These are phyloP conservation scores for Nymphalis io DNA, from an alignment of 1,140 invertebrate genomes.

Conservation along the genomic window DNA sequence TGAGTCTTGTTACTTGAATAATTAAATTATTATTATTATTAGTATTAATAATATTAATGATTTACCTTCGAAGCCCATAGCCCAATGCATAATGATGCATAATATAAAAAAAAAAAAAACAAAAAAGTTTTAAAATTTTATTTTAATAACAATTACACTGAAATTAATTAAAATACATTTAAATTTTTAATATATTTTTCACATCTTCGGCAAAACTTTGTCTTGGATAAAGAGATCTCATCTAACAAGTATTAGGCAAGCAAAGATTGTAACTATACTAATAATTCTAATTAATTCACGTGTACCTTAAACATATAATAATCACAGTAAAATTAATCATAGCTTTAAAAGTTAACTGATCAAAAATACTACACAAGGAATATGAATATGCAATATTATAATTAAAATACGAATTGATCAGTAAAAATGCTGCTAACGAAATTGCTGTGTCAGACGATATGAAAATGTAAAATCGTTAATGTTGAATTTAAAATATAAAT, in stretches of 20 bases:
- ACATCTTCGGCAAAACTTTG: not conserved
- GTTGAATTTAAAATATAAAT: not conserved
- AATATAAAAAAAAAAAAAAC: not conserved
- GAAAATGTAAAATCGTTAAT: too few relatives aligned
- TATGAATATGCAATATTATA: too few relatives aligned
- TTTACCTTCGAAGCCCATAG: too few relatives aligned
- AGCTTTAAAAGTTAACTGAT: conserved; percentile 2
- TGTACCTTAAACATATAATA: not conserved
- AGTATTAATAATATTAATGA: too few relatives aligned
- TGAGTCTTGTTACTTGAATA: too few relatives aligned
- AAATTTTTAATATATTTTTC: not conserved
- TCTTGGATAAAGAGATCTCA: not conserved
- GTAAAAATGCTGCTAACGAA: too few relatives aligned
- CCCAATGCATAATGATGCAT: too few relatives aligned
- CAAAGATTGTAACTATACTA: not conserved
- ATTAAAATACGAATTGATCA: too few relatives aligned
- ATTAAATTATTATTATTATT: too few relatives aligned
- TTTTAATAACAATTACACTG: not conserved
- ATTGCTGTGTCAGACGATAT: too few relatives aligned
- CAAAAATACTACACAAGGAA: too few relatives aligned
- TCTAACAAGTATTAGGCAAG: not conserved
- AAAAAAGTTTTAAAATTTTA: not conserved
- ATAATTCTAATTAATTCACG: not conserved
- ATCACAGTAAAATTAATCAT: conserved; percentile 8
- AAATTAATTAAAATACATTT: not conserved